A percentile compares a stretch with the other conserved stretches of the same genome.
These are phyloP conservation scores for Hyperoodon ampullatus DNA, from an alignment of 2,113 vertebrate genomes.

Conservation along the genomic window DNA sequence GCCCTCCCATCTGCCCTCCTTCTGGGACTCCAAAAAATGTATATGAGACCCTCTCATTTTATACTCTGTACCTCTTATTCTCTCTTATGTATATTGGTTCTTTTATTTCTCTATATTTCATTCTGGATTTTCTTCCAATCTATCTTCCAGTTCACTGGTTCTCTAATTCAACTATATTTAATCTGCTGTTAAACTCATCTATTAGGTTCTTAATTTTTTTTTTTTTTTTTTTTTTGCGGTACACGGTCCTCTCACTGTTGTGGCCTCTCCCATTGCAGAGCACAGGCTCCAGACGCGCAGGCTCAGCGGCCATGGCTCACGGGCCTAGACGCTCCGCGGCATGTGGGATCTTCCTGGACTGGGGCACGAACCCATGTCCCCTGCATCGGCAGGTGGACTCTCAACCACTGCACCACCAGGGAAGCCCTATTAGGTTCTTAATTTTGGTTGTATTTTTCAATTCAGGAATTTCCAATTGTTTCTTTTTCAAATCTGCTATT, in stretches of 20 bases:
- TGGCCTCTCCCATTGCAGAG: no score
- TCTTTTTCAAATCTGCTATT: background rate
- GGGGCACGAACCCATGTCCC: no score
- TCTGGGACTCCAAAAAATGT: background rate
- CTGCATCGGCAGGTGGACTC: no score
- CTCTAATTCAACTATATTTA: background rate
- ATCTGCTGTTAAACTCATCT: background rate
- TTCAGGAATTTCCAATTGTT: constrained; percentile 19
- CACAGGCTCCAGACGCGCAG: no score
- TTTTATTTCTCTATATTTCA: background rate
- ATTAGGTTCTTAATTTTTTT: constrained; percentile 6
- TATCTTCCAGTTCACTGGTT: background rate
- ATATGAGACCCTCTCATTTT: background rate
- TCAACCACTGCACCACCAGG: no score
- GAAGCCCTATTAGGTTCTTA: background rate
- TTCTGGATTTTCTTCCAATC: background rate
- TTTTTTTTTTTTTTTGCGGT: no score
- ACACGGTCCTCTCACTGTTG: no score
- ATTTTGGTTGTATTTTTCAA: constrained; percentile 24
- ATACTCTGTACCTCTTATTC: background rate
- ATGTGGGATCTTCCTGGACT: no score
- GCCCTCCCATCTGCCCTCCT: background rate
- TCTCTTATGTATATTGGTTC: background rate
- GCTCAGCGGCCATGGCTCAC: no score
- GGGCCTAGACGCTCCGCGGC: no score